A percentile compares a stretch with the other conserved stretches of the same genome.
Conservation (phyloP, 2,888 invertebrate species). For the Anticlea derivata region DNA sequence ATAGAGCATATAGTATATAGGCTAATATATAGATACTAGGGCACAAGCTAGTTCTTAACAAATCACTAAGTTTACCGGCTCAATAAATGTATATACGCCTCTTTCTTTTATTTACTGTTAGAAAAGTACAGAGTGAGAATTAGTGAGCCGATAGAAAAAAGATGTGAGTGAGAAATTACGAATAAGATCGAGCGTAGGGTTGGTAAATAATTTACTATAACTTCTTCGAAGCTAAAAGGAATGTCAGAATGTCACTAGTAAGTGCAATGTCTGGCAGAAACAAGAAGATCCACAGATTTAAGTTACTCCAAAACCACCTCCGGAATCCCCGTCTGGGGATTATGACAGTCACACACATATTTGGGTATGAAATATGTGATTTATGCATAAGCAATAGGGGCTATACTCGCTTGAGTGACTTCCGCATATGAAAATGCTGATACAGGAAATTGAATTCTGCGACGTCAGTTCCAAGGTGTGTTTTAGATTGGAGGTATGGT, state of each 20-base stretch:
- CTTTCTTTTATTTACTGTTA: too few relatives aligned
- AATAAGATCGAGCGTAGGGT: too few relatives aligned
- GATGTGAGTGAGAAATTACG: too few relatives aligned
- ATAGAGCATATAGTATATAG: too few relatives aligned
- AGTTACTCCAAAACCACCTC: slow-evolving; percentile 33
- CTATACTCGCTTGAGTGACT: slow-evolving; percentile 35
- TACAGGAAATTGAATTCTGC: slow-evolving; percentile 28
- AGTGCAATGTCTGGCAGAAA: slow-evolving; percentile 60
- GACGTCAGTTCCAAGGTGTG: slow-evolving; percentile 33
- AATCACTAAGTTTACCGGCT: too few relatives aligned
- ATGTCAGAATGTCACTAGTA: slow-evolving; percentile 23
- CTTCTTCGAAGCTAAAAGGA: too few relatives aligned
- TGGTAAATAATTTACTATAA: too few relatives aligned
- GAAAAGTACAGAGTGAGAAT: too few relatives aligned
- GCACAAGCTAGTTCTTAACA: too few relatives aligned
- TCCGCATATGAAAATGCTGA: slow-evolving; percentile 18
- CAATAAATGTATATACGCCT: too few relatives aligned
- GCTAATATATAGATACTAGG: too few relatives aligned
- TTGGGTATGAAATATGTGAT: slow-evolving; percentile 37
- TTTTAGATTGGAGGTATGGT: slow-evolving; percentile 37
- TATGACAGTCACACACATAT: slow-evolving; percentile 45
- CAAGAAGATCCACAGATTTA: slow-evolving; percentile 39
- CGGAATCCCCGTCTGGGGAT: slow-evolving; percentile 56
- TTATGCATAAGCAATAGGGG: slow-evolving; percentile 39
- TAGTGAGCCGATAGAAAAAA: too few relatives aligned